Base-by-base conservation (phyloP, 2,888 invertebrate species). In the Rhorus exstirpatorius region DNA sequence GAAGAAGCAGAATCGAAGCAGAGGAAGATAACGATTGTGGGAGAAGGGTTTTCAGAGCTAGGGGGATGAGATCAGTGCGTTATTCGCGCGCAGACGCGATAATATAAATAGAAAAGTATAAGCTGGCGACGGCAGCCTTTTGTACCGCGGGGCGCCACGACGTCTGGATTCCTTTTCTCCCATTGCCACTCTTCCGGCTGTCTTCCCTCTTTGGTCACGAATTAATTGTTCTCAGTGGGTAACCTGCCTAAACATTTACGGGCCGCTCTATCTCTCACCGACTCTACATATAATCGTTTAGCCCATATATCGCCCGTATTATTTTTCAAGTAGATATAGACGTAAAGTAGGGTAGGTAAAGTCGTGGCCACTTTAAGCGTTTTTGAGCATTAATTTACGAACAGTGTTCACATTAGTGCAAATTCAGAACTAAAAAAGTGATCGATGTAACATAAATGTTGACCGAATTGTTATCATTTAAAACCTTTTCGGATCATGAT, bases 131-230 rank as follows among this genome's bases (percentile, higher is more conserved):
- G 53, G 26, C 75, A 67, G 65, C 63, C 58, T 67, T 53, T 76
- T 55, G 67, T 65, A 49, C 55, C 12, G 60, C 41, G n/a, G 31
- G 84, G 75, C 78, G 84, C 83, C 84, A 19, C 46, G 51, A 38
- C 61, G 84, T 84, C 84, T 84, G 78, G 75, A 72, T 63, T 81
- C 49, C 61, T 70, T 78, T 68, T 61, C 26, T 77, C 67, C 26
- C 14, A 17, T 21, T 17, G 17, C 63, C 53, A 60, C 67, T 65
- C 72, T 70, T 78, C 77, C 72, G 67, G 26, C 38, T 19, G 21
- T 68, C 55, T 74, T 65, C 51, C 51, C 44, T 60, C 35, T 67
- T 26, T 8, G 26, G 46, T 14, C 55, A 51, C 55, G 61, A 77
- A 80, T 80, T 80, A 83, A 83, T 80, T 67, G 46, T 71, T 53